A percentile compares a stretch with the other conserved stretches of the same genome.
phyloP scores from a whole-genome alignment of 2,113 vertebrate species.

The Trochalopteron elliotii region DNA sequence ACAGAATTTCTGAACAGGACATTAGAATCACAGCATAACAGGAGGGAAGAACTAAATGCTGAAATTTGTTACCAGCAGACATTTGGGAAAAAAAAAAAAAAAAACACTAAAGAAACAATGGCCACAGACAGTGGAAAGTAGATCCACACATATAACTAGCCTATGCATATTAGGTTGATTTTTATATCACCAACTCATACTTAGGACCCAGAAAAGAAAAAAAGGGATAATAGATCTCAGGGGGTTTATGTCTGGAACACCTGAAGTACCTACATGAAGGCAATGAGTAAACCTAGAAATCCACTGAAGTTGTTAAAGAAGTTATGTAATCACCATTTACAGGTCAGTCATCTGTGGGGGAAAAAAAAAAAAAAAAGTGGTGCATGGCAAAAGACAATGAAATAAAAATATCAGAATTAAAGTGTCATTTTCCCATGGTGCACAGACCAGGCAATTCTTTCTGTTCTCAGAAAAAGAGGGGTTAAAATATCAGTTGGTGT shows the following conservation, averaged over 20 bases:
- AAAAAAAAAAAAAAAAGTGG: background rate
- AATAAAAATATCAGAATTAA: conserved; percentile 70
- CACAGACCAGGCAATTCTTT: conserved; percentile 32
- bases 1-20: background rate
- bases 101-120: background rate
- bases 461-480: conserved; percentile 33
- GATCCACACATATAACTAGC: background rate
- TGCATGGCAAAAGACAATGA: conserved; percentile 29
- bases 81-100: background rate
- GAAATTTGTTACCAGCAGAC: background rate
- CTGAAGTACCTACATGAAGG: background rate
- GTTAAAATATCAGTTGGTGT: conserved; percentile 62
- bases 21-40: background rate
- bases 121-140: background rate
- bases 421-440: conserved; percentile 59
- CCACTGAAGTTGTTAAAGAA: conserved; percentile 76
- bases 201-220: background rate
- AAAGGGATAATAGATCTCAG: background rate
- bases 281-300: conserved; percentile 58
- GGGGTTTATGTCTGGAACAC: background rate
- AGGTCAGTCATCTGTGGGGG: conserved; percentile 65
- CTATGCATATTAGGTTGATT: background rate
- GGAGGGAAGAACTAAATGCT: background rate
- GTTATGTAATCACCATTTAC: conserved; percentile 75
- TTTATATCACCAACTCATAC: background rate